These are phyloP conservation scores for Gordius sp. DNA, from an alignment of 2,888 invertebrate species.

Conservation along the genomic window DNA sequence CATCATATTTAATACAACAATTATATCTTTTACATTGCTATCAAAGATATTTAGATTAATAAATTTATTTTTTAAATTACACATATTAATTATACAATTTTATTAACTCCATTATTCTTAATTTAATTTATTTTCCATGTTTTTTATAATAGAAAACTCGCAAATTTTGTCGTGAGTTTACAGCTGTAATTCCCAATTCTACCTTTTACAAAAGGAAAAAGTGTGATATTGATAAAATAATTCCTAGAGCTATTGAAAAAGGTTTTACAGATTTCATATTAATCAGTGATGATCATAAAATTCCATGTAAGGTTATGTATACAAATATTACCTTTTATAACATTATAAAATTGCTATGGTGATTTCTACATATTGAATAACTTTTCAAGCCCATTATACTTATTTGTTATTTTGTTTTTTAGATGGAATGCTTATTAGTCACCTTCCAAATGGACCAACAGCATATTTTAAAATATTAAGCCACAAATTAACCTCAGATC, in stretches of 20 bases:
- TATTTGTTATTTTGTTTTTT: conserved; percentile 19
- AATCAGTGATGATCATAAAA: conserved; percentile 70
- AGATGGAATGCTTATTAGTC: conserved; percentile 68
- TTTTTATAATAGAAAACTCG: background rate
- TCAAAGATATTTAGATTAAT: background rate
- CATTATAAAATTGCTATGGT: too few relatives aligned
- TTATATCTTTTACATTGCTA: background rate
- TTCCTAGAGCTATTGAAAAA: conserved; percentile 48
- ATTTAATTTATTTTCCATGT: background rate
- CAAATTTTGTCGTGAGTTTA: conserved; percentile 4
- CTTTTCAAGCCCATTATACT: conserved; percentile 16
- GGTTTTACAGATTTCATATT: conserved; percentile 61
- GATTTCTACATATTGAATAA: conserved; percentile 15
- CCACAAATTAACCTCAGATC: conserved; percentile 59
- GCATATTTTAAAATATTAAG: conserved; percentile 78
- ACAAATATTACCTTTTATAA: too few relatives aligned
- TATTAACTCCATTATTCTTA: background rate
- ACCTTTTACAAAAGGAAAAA: conserved; percentile 56
- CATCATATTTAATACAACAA: too few relatives aligned
- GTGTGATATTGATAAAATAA: conserved; percentile 68
- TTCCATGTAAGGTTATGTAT: conserved; percentile 46
- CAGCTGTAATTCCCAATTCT: conserved; percentile 58
- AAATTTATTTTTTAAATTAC: background rate
- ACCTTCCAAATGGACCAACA: conserved; percentile 83
- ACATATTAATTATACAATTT: background rate